Evolutionary conservation across 2,113 vertebrate species (phyloP), one percentile per base, ranked within the genome.

Genomic region (Hypanus sabinus): DNA sequence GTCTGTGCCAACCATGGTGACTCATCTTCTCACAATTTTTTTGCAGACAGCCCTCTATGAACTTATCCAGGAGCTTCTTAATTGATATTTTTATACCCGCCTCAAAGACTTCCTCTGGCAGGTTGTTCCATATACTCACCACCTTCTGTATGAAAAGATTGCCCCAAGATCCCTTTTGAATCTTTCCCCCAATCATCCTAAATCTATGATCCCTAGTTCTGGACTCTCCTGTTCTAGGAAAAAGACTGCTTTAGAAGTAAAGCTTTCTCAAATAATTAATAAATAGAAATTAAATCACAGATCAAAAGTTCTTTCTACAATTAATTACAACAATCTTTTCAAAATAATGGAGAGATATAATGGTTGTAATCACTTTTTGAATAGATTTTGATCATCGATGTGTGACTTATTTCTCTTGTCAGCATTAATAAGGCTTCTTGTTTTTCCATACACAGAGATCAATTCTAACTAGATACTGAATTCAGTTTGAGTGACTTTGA

Each of bases 321-420:
- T 46, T 46, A 90, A 90, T 93, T 73, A 46, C 68, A 46, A 0
- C 11, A 81, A 24, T 18, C 12, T 71, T 92, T 93, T 38, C 36
- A 71, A 93, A 93, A 27, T 93, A 73, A 93, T 93, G 9, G 33
- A 71, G 68, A 27, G 73, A 73, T 93, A 16, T 73, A 73, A 93
- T 46, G 68, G 71, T 38, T 93, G 22, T 12, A 30, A 27, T 46
- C 7, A 12, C 3, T 5, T n/a, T 65, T 55, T 73, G 33, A 93
- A 93, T 93, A 27, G 8, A 73, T 71, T 73, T 71, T 71, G 36
- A 36, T 73, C 46, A 93, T 12, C 55, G 36, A 93, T 7, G 55
- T 55, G 90, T 73, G 68, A 10, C 38, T 93, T 55, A 93, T 93
- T 73, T 73, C 9, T 75, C 22, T 57, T 24, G 38, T 55, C 70